These are phyloP conservation scores for Alviniconcha strummeri DNA, from an alignment of 2,888 invertebrate species.

Conservation along the genomic window DNA sequence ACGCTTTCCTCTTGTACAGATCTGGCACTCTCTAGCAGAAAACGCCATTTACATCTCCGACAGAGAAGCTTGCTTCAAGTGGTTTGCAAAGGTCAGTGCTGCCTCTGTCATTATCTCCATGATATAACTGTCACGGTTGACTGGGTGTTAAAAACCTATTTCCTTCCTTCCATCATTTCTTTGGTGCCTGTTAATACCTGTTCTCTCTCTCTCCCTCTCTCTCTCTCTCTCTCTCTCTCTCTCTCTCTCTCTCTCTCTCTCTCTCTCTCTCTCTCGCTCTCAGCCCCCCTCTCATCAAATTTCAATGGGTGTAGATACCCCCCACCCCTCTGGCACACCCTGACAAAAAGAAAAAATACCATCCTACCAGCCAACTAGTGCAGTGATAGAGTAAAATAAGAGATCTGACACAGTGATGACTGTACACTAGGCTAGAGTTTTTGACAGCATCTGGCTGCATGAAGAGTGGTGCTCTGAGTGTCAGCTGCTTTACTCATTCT, in stretches of 20 bases:
- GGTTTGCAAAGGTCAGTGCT: conserved; percentile 89
- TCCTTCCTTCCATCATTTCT: not conserved
- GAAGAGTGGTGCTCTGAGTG: not conserved
- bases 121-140: no score
- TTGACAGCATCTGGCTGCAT: no score
- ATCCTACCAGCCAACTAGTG: no score
- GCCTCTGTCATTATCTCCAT: not conserved
- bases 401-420: no score
- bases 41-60: conserved; percentile 93
- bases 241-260: not conserved
- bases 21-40: conserved; percentile 97
- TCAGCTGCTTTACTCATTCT: not conserved
- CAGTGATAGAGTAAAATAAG: no score
- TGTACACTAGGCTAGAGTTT: no score
- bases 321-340: no score
- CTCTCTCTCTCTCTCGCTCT: not conserved
- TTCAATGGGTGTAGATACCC: no score
- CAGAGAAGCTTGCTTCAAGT: conserved; percentile 96
- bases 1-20: conserved; percentile 46
- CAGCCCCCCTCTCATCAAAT: no score
- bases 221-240: conserved; percentile 4
- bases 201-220: not conserved
- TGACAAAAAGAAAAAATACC: no score
- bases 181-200: not conserved
- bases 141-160: not conserved